Base-by-base conservation (phyloP, 2,797 vertebrate species). In the Sarcophilus harrisii region DNA sequence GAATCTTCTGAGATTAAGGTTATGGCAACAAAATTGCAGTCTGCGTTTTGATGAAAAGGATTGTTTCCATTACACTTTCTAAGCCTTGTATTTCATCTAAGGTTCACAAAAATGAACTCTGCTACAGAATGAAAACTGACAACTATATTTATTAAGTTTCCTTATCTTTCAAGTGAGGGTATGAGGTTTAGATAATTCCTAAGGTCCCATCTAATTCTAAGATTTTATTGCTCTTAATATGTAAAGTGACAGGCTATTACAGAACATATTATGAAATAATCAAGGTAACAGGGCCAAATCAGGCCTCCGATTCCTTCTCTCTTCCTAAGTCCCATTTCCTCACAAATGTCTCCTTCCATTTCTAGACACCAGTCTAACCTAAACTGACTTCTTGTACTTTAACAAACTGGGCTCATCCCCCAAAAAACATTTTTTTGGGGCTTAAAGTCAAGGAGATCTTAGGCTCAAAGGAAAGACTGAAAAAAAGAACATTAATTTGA, bases 151-250 rank as follows among this genome's bases (percentile, higher is more conserved):
- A 28, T 13, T 38, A 54, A 54, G 32, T 16, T 4, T 14, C 45
- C 2, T 32, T 0, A 32, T 38, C 62, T 73, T n/a, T 73, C 32
- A n/a, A 73, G 0, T 18, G 38, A 87, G 21, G 73, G 9, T 2
- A 87, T 27, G 8, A 8, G 9, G 38, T 49, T 27, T 45, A 27
- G 21, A 3, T 87, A 3, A 87, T 87, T 87, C 45, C 0, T 21
- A 28, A 58, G 29, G 54, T 9, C 14, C 92, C 0, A 90, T 54
- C 24, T 8, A 6, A 4, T 0, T 21, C 0, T 0, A 13, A 0
- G 4, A 32, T 30, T 3, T 29, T 58, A 60, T 89, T 58, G 3
- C 0, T 2, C 2, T n/a, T 9, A 32, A 62, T 92, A 0, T 10
- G 24, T 16, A 54, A 54, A 16, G 49, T 28, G 18, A 54, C 4